These are phyloP conservation scores for Galleria mellonella DNA, from an alignment of 1,140 invertebrate genomes.

Conservation along the genomic window DNA sequence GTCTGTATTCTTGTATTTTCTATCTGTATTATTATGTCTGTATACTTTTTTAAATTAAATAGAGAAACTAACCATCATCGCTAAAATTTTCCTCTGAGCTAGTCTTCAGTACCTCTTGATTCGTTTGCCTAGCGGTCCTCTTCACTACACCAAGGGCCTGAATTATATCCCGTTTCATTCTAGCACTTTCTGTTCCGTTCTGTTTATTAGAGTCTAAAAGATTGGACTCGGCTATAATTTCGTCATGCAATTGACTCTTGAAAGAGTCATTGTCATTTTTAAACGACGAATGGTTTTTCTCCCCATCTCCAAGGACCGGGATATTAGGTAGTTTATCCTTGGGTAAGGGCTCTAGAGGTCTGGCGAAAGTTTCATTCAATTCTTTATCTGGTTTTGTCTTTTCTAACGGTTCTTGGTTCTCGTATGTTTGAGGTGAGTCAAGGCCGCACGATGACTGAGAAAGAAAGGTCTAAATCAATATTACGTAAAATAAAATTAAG, in stretches of 20 bases:
- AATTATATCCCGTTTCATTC: conserved; percentile 31
- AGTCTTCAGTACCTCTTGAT: conserved; percentile 31
- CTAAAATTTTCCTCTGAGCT: conserved; percentile 42
- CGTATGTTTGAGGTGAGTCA: conserved; percentile 50
- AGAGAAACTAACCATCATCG: conserved; percentile 5
- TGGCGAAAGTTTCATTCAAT: conserved; percentile 45
- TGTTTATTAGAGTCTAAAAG: conserved; percentile 34
- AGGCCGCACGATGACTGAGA: conserved; percentile 50
- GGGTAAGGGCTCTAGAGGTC: conserved; percentile 27
- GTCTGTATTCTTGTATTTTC: too few relatives aligned
- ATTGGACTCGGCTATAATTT: conserved; percentile 39
- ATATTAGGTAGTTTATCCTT: conserved; percentile 44
- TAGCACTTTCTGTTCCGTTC: conserved; percentile 33
- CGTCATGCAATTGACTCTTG: conserved; percentile 29
- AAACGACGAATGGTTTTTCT: conserved; percentile 37
- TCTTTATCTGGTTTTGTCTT: conserved; percentile 47
- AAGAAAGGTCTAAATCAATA: neutral
- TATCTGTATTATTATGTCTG: too few relatives aligned
- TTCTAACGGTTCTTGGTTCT: conserved; percentile 56
- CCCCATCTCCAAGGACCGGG: conserved; percentile 23
- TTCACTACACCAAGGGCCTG: conserved; percentile 1
- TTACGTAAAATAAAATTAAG: too few relatives aligned
- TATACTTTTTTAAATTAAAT: too few relatives aligned
- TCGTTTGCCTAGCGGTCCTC: conserved; percentile 30
- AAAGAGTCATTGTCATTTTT: conserved; percentile 39